Evolutionary conservation across 2,888 invertebrate genomes (phyloP), one percentile per base, ranked within the genome.

Genomic region (Dicranocentrus wangi): DNA sequence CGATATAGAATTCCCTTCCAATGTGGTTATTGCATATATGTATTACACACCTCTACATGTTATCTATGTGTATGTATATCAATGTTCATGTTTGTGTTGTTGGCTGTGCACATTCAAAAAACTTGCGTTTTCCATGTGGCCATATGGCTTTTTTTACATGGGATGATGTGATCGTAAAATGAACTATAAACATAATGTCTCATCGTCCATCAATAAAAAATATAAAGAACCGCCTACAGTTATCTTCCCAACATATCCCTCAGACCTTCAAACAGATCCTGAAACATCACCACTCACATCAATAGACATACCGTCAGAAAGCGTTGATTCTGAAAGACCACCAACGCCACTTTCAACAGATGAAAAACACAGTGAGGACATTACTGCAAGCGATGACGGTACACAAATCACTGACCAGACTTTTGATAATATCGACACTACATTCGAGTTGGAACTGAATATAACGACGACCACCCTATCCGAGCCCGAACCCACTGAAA

Each of bases 161-260:
- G 21, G 32, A 42, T 47, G 63, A 71, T 51, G 25, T 61, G 43
- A 53, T 69, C 53, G 27, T 28, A 32, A 63, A 32, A 28, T n/a
- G n/a, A n/a, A n/a, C n/a, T n/a, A n/a, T n/a, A n/a, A 39, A 21
- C 27, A 53, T 70, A n/a, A 3, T 61, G n/a, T 51, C 72, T 32
- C 60, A n/a, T 47, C 27, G 7, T 7, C 72, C 60, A 72, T 19
- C 13, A 63, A 21, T 32, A 39, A 39, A 69, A 69, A 70, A 63
- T 70, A 51, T 61, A 60, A 21, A 78, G 78, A 78, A 7, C 32
- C 63, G 65, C 70, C 71, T 55, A 17, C 78, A 43, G 70, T 78
- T 55, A 70, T 78, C 78, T 78, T 70, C 78, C 78, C 78, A 43
- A 66, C 68, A 75, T 76, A 75, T 60, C 81, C 75, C 65, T 68